Conservation (phyloP, 2,113 vertebrate genomes). For the Lampris megalopsis region DNA sequence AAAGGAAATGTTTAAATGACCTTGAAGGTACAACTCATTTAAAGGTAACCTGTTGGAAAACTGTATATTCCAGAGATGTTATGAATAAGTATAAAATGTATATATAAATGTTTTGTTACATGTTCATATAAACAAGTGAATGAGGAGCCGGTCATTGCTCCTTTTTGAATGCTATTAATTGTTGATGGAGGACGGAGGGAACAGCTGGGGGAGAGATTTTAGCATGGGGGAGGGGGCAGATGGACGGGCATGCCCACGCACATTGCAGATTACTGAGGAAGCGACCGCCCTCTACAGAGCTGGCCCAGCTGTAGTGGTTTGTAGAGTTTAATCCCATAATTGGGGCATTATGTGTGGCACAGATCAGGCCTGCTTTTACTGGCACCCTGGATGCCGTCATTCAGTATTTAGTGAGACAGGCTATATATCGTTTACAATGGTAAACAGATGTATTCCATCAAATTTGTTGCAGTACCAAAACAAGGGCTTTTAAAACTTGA, state of each 20-base stretch:
- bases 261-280: slow-evolving; percentile 67
- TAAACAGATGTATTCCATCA: slow-evolving; percentile 2
- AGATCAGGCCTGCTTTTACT: slow-evolving; percentile 53
- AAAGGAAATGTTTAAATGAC: slow-evolving; percentile 51
- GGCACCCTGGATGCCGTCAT: slow-evolving; percentile 20
- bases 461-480: not conserved
- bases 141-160: not conserved
- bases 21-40: slow-evolving; percentile 29
- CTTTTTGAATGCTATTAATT: not conserved
- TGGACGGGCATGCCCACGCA: slow-evolving; percentile 52
- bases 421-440: not conserved
- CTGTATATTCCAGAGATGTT: slow-evolving; percentile 45
- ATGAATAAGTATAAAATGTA: slow-evolving; percentile 20
- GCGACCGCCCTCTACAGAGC: slow-evolving; percentile 38
- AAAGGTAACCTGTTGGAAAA: slow-evolving; percentile 32
- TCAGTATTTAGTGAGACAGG: not conserved
- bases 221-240: slow-evolving; percentile 24
- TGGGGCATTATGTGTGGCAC: slow-evolving; percentile 32
- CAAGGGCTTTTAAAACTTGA: not conserved
- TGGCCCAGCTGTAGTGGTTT: slow-evolving; percentile 51
- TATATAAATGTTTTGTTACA: slow-evolving; percentile 43
- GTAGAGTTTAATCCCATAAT: slow-evolving; percentile 65
- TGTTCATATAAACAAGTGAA: slow-evolving; percentile 13
- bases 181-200: slow-evolving; percentile 27
- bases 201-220: slow-evolving; percentile 56